These are phyloP conservation scores for Aphidius gifuensis DNA, from an alignment of 1,140 invertebrate genomes.

Conservation along the genomic window DNA sequence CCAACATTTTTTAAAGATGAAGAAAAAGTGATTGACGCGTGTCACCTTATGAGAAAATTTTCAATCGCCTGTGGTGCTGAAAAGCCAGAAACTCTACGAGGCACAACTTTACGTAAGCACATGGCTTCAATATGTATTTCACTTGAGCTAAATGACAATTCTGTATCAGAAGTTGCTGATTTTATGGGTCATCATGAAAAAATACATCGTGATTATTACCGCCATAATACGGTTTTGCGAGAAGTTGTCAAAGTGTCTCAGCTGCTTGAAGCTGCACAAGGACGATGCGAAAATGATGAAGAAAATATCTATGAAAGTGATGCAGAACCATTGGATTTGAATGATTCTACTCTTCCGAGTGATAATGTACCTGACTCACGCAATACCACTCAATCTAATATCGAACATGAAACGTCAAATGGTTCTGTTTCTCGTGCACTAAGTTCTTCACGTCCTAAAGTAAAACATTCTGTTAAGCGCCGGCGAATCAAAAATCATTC, in stretches of 20 bases:
- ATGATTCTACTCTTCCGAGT: too few relatives aligned
- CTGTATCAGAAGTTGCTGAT: constrained; percentile 20
- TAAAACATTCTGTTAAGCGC: too few relatives aligned
- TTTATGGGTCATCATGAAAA: constrained; percentile 24
- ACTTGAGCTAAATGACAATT: constrained; percentile 9
- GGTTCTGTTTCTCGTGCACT: too few relatives aligned
- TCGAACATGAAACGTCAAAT: too few relatives aligned
- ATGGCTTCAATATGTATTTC: constrained; percentile 21
- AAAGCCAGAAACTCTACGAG: constrained; percentile 15
- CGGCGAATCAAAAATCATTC: too few relatives aligned
- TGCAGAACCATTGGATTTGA: too few relatives aligned
- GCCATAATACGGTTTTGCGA: constrained; percentile 17
- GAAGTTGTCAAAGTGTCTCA: too few relatives aligned
- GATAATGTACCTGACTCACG: too few relatives aligned
- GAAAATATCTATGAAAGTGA: too few relatives aligned
- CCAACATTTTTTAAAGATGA: not conserved
- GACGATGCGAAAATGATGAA: not conserved
- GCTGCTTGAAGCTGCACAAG: constrained; percentile 7
- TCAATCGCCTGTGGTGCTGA: constrained; percentile 1
- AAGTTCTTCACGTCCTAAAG: too few relatives aligned
- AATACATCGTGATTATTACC: constrained; percentile 26
- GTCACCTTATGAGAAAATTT: constrained; percentile 18
- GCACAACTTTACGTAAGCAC: constrained; percentile 20
- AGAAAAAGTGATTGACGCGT: constrained; percentile 16
- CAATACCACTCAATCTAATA: too few relatives aligned